These are phyloP conservation scores for Odontocerum albicorne DNA, from an alignment of 2,888 invertebrate genomes.

Conservation along the genomic window DNA sequence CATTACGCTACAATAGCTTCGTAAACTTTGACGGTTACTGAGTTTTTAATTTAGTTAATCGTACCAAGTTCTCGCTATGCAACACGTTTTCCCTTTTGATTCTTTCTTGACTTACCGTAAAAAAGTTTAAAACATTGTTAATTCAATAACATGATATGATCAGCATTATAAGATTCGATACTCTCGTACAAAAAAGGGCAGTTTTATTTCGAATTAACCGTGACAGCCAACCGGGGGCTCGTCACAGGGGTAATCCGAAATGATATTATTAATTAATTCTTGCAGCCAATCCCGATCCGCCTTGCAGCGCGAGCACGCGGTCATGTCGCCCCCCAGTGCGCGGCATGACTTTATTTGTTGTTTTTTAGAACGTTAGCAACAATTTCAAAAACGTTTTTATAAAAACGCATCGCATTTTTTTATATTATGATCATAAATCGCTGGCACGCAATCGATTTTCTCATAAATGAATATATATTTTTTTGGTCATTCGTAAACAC, in stretches of 20 bases:
- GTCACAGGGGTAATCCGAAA: constrained; percentile 11
- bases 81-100: constrained; percentile 3
- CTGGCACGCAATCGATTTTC: constrained; percentile 23
- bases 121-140: constrained; percentile 15
- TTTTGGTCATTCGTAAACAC: constrained; percentile 25
- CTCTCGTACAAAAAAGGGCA: constrained; percentile 5
- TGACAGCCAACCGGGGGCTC: constrained; percentile 1
- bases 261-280: neutral
- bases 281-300: constrained; percentile 50
- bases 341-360: constrained; percentile 44
- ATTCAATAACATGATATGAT: constrained; percentile 35
- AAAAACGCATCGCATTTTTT: constrained; percentile 15
- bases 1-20: neutral
- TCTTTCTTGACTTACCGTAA: neutral
- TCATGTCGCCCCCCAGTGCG: constrained; percentile 57
- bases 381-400: constrained; percentile 25
- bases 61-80: neutral
- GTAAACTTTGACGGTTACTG: too few species aligned
- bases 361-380: constrained; percentile 29
- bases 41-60: too few species aligned
- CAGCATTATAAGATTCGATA: constrained; percentile 15
- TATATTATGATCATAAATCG: constrained; percentile 13
- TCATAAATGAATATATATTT: constrained; percentile 11
- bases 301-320: constrained; percentile 46
- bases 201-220: neutral